Evolutionary conservation across 2,888 invertebrate genomes (phyloP).

Genomic region (Trimorus sp.): DNA sequence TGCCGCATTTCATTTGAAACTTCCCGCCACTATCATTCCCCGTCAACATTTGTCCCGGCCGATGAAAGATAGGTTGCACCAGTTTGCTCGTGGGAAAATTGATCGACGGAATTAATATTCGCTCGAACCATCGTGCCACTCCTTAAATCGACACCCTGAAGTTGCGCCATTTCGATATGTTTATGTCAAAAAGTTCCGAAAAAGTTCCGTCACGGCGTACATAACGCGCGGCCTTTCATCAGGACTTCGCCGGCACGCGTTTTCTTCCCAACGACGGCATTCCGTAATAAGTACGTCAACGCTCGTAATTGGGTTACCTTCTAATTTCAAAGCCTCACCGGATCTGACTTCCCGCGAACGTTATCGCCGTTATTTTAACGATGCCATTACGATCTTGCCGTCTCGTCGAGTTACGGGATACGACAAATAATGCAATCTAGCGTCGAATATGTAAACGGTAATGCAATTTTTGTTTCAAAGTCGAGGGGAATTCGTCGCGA

Average conservation of each 20-base stretch:
- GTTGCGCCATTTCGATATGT: conserved; percentile 15
- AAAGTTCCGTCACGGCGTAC: conserved; percentile 15
- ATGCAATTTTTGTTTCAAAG: conserved; percentile 42
- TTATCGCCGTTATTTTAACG: conserved; percentile 56
- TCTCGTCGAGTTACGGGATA: conserved; percentile 41
- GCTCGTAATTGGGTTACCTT: conserved; percentile 49
- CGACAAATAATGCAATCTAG: conserved; percentile 51
- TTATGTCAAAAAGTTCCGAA: conserved; percentile 17
- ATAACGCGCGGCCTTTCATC: conserved; percentile 7
- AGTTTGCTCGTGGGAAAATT: neutral
- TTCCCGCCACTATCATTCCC: no score
- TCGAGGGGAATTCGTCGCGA: neutral
- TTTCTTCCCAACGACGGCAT: conserved; percentile 34
- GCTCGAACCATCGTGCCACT: neutral
- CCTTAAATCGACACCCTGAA: conserved; percentile 5
- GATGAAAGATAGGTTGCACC: neutral
- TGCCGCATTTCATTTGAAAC: no score
- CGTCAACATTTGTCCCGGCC: neutral
- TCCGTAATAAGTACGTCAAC: conserved; percentile 49
- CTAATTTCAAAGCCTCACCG: conserved; percentile 54
- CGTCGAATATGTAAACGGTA: conserved; percentile 41
- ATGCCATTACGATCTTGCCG: conserved; percentile 52
- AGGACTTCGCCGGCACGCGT: conserved; percentile 8
- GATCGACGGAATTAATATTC: conserved; percentile 13
- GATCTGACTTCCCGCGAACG: conserved; percentile 44